Conservation (phyloP, 2,113 vertebrate species). For the Emberiza fucata region DNA sequence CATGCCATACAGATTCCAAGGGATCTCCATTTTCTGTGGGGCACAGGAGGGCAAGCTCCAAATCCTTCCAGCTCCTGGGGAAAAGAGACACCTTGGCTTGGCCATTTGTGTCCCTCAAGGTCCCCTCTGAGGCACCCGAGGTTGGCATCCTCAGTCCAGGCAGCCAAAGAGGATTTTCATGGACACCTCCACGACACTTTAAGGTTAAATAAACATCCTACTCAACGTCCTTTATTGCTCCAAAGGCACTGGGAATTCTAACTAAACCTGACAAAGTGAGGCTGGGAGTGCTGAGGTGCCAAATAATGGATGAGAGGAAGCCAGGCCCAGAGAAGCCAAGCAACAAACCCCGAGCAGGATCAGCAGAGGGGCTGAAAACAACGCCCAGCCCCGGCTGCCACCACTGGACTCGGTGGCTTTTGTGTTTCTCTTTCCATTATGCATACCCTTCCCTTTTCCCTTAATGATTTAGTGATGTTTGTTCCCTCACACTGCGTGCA, state of each 20-base stretch:
- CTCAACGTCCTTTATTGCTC: fast-evolving
- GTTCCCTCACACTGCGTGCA: slow-evolving; percentile 68
- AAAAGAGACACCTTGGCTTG: not conserved
- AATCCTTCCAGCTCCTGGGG: not conserved
- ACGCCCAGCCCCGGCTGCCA: not conserved
- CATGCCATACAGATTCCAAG: not conserved
- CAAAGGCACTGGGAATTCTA: not conserved
- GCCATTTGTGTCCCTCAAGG: not conserved
- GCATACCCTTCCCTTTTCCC: slow-evolving; percentile 55
- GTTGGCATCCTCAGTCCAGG: fast-evolving
- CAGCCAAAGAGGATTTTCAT: fast-evolving
- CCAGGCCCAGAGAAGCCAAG: not conserved
- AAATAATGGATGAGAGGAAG: not conserved
- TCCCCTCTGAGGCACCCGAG: fast-evolving
- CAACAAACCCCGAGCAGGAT: not conserved
- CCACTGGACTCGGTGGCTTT: not conserved
- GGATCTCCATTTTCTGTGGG: fast-evolving
- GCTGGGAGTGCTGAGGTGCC: not conserved
- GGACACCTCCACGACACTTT: not conserved
- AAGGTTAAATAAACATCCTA: not conserved
- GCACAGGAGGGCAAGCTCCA: not conserved
- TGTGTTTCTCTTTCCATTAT: slow-evolving; percentile 67
- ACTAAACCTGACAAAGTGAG: not conserved
- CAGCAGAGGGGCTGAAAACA: not conserved
- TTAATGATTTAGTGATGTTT: slow-evolving; percentile 74